These are phyloP conservation scores for Coturnix japonica DNA, from an alignment of 2,113 vertebrate genomes.

Conservation along the genomic window DNA sequence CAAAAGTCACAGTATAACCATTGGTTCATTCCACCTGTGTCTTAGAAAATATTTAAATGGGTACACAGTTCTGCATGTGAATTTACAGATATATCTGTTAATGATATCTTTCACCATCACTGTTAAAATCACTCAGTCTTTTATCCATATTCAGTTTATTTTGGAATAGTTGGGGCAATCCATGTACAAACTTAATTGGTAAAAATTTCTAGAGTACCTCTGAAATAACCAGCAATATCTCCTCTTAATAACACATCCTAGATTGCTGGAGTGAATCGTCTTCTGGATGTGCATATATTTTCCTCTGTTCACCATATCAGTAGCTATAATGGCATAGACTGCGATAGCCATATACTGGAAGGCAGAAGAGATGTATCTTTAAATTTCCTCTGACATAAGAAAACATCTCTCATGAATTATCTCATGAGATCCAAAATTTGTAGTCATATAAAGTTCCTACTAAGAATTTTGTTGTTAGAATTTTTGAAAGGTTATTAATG, in stretches of 20 bases:
- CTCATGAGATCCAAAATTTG: background rate
- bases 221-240: background rate
- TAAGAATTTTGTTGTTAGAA: background rate
- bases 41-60: background rate
- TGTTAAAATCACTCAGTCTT: background rate
- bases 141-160: background rate
- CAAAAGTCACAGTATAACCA: background rate
- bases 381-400: background rate
- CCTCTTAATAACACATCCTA: too few species aligned
- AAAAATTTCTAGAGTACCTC: background rate
- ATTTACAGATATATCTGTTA: background rate
- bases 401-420: background rate
- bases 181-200: background rate
- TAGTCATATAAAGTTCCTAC: background rate
- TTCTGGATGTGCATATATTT: background rate
- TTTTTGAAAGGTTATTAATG: background rate
- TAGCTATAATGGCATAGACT: background rate
- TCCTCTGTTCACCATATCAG: background rate
- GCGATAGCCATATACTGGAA: background rate
- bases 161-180: background rate
- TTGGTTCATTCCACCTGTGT: background rate
- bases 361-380: background rate
- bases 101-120: background rate
- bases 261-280: background rate
- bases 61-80: background rate